phyloP scores from a whole-genome alignment of 2,888 invertebrate species.

The Xylota sylvarum region DNA sequence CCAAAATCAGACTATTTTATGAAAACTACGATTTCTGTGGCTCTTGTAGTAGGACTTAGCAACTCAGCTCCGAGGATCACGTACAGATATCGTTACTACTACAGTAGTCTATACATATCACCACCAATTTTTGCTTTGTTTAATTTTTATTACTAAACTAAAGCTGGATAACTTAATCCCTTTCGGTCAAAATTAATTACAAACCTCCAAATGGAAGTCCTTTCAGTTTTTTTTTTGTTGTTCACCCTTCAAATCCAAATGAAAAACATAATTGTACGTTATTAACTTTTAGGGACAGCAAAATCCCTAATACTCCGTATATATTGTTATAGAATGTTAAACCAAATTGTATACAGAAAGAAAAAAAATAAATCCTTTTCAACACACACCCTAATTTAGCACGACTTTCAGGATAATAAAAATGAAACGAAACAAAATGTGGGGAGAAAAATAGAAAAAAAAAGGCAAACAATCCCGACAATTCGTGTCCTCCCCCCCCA shows the following conservation, averaged over 20 bases:
- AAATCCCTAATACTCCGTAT: neutral
- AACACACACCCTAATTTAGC: constrained; percentile 19
- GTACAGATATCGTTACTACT: too few relatives aligned
- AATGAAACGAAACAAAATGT: constrained; percentile 1
- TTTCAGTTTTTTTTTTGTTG: neutral
- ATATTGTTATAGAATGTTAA: neutral
- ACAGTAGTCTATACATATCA: too few relatives aligned
- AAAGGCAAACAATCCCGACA: constrained; percentile 19
- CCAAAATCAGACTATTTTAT: too few relatives aligned
- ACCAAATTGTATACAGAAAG: neutral
- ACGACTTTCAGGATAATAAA: constrained; percentile 6
- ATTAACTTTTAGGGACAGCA: constrained; percentile 17
- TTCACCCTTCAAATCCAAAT: neutral
- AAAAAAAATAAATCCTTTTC: constrained; percentile 9
- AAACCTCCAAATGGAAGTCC: neutral
- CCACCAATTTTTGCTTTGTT: too few relatives aligned
- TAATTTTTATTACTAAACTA: neutral
- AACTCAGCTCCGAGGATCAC: too few relatives aligned
- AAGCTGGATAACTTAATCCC: constrained; percentile 1
- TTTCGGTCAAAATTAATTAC: constrained; percentile 13
- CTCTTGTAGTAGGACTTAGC: too few relatives aligned
- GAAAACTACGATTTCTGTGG: too few relatives aligned
- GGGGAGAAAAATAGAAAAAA: neutral
- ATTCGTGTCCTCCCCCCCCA: constrained; percentile 7
- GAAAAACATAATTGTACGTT: constrained; percentile 7